Base-by-base conservation (phyloP, 2,113 vertebrate species). In the Salvelinus alpinus region DNA sequence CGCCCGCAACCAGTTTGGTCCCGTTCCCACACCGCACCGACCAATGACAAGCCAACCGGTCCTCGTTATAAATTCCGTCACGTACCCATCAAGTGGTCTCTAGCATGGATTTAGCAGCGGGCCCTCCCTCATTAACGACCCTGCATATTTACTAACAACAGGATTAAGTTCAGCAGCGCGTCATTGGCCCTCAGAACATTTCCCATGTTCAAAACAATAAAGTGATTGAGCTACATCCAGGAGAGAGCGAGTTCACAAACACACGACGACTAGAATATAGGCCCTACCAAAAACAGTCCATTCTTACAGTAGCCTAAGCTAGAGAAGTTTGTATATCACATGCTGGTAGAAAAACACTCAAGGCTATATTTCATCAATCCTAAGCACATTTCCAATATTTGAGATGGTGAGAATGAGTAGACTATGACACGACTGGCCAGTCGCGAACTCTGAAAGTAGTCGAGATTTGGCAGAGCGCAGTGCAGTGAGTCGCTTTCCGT, bases 61-160 rank as follows among this genome's bases (percentile, higher is more conserved):
- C n/a, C 87, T 90, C 81, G 83, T 92, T 93, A 87, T 88, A 88
- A 89, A 84, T 79, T 91, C 77, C 31, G 89, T 94, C 94, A 95
- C 94, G 93, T 94, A 90, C 88, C 51, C 79, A 31, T 92, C 88
- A 90, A 96, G 93, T 79, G 77, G 80, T 83, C 79, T 88, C 89
- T 89, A 91, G 91, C 93, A 64, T 75, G 48, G 93, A 88, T 92
- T 88, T 87, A 90, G 87, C 82, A 87, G 94, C 89, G 47, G 51
- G 73, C 73, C 85, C 94, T 96, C 94, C 85, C 94, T 96, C 94
- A 94, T 97, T 96, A 96, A 92, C 88, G 86, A 91, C 90, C 91
- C 92, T 92, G 92, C 93, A 93, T 94, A 95, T 96, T 96, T 95
- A 96, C 96, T 93, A 95, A 94, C 93, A 93, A 88, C 90, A 91